Evolutionary conservation across 2,797 vertebrate genomes (phyloP).

Genomic region (Xerus rutilus): DNA sequence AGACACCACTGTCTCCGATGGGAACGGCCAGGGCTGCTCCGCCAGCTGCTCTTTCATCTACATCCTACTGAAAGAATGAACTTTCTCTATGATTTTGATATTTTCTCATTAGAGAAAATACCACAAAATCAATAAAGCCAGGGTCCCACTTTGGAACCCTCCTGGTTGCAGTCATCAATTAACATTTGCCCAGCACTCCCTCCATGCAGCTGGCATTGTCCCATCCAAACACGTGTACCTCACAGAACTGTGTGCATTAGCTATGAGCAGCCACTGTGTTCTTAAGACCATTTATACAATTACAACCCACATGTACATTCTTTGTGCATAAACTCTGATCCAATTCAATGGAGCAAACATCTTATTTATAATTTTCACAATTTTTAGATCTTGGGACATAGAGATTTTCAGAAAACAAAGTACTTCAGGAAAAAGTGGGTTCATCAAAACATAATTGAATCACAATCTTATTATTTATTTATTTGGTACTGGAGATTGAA

Average conservation of each 20-base stretch:
- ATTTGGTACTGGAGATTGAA: too few species aligned
- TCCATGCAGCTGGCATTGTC: accelerated
- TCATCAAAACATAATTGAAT: neutral
- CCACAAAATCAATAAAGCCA: neutral
- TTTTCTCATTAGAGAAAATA: constrained; percentile 26
- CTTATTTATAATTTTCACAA: neutral
- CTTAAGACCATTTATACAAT: neutral
- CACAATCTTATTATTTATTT: neutral
- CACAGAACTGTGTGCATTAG: accelerated
- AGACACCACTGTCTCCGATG: neutral
- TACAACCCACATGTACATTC: neutral
- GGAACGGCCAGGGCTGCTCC: neutral
- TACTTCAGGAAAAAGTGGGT: neutral
- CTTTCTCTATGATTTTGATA: neutral
- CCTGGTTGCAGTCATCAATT: neutral
- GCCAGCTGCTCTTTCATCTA: accelerated
- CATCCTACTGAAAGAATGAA: neutral
- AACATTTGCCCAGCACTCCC: neutral
- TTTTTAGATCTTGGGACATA: neutral
- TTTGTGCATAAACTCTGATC: neutral
- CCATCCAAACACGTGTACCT: neutral
- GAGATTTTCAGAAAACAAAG: neutral
- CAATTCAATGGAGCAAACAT: neutral
- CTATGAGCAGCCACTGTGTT: neutral
- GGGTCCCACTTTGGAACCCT: neutral